Percentiles rank a stretch among this genome's conserved stretches.
phyloP scores from a whole-genome alignment of 2,888 invertebrate genomes.

The Laspeyria flexula region DNA sequence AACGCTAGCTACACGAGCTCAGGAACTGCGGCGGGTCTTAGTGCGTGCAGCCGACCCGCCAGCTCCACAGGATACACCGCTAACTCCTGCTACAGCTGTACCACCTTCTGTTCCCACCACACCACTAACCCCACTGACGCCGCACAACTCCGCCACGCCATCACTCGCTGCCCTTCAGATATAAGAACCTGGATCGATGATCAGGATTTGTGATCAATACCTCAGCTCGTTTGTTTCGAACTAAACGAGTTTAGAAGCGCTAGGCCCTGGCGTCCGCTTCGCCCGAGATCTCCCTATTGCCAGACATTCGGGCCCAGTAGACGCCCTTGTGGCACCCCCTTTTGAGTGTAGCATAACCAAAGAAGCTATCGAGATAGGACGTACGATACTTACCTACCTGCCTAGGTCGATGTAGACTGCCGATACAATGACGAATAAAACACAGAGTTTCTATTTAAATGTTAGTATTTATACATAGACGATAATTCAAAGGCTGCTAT shows the following conservation, averaged over 20 bases:
- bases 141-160: constrained; percentile 59
- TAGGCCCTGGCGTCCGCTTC: constrained; percentile 41
- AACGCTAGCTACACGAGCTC: constrained; percentile 93
- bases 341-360: constrained; percentile 63
- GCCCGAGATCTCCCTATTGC: constrained; percentile 6
- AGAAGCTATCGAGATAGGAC: constrained; percentile 59
- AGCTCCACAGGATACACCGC: constrained; percentile 57
- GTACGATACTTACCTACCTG: constrained; percentile 13
- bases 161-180: constrained; percentile 73
- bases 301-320: constrained; percentile 15
- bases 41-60: constrained; percentile 88
- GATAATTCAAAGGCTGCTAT: constrained; percentile 74
- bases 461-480: constrained; percentile 61
- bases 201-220: constrained; percentile 16
- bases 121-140: constrained; percentile 72
- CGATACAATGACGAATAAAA: constrained; percentile 55
- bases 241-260: constrained; percentile 50
- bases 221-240: constrained; percentile 24
- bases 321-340: constrained; percentile 38
- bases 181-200: constrained; percentile 44
- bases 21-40: constrained; percentile 91
- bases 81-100: constrained; percentile 67
- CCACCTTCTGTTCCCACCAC: constrained; percentile 67
- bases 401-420: constrained; percentile 50
- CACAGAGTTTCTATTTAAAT: constrained; percentile 71